Base-by-base conservation (phyloP, 2,113 vertebrate genomes). In the Prochilodus magdalenae region DNA sequence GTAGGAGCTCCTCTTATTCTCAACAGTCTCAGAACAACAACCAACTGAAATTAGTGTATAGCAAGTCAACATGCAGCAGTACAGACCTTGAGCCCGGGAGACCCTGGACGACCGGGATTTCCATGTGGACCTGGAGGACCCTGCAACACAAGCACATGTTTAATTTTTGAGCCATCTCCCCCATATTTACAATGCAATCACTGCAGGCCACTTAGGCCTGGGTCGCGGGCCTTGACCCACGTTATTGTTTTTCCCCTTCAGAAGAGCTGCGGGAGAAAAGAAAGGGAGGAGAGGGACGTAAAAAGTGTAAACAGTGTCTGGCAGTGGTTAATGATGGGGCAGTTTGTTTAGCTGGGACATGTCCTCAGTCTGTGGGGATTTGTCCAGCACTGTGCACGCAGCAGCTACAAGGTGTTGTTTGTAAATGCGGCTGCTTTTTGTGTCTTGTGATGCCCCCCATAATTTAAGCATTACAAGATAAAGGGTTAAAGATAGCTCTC, bases 101-200 rank as follows among this genome's bases (percentile, higher is more conserved):
- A 88, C 16, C 98, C 98, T 2, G 96, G 90, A 1, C 63, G 94
- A 60, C 97, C 98, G 6, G 97, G 97, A 78, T 96, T 98, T 92
- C 98, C 97, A 18, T 98, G 95, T 55, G 98, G 95, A 80, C 97
- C 97, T 18, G 93, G 93, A 24, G 94, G 94, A 94, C 97, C 97
- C 98, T 98, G 65, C 76, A 91, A 91, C 89, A 84, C 83, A 92
- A 73, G 87, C 20, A 91, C 29, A 87, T 18, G 10, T 84, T 63
- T 67, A 55, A 73, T 77, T 69, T 63, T 29, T 81, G 26, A 27
- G 44, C 40, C 26, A 15, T 78, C 60, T 70, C 27, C 13, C 70
- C 47, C 14, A 55, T 73, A 73, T 72, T 80, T 78, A 73, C 55
- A 75, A 20, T 82, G 36, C 67, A 83, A 27, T 85, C 77, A 71